These are phyloP conservation scores for Gnatocerus cornutus DNA, from an alignment of 2,888 invertebrate genomes.

Conservation along the genomic window DNA sequence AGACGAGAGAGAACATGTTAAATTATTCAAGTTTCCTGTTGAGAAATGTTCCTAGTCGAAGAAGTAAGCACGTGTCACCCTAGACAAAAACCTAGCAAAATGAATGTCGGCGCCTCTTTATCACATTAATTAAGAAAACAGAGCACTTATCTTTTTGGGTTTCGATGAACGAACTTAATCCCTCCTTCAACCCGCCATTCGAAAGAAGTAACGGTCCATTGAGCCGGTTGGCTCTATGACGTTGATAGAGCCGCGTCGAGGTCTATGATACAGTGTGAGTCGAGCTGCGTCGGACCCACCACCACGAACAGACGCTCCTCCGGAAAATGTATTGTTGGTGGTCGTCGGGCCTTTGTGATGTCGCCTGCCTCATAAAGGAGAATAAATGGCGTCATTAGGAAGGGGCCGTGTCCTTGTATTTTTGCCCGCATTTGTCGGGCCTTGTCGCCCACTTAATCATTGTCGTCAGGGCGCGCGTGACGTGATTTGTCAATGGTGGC, in stretches of 20 bases:
- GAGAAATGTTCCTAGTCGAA: too few species aligned
- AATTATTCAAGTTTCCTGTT: too few species aligned
- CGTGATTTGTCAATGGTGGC: conserved; percentile 64
- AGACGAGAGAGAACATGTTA: too few species aligned
- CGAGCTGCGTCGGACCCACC: conserved; percentile 44
- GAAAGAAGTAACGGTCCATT: conserved; percentile 60
- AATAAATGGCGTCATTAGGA: conserved; percentile 72
- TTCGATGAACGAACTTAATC: conserved; percentile 27
- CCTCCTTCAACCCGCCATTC: conserved; percentile 56
- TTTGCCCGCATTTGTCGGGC: conserved; percentile 70
- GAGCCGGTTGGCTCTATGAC: conserved; percentile 52
- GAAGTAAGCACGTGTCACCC: too few species aligned
- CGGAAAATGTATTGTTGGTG: conserved; percentile 66
- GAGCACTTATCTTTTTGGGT: too few species aligned
- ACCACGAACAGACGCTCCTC: conserved; percentile 63
- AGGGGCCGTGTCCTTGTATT: conserved; percentile 70
- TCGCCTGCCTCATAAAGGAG: conserved; percentile 69
- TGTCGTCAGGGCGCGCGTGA: conserved; percentile 65
- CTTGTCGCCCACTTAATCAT: conserved; percentile 70
- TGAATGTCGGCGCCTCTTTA: too few species aligned
- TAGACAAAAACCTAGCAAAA: too few species aligned
- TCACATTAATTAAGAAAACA: conserved; percentile 38
- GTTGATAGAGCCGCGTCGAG: conserved; percentile 57
- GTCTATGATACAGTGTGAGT: conserved; percentile 53
- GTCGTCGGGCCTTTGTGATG: conserved; percentile 68